phyloP scores from a whole-genome alignment of 2,888 invertebrate species.

The Zele albiditarsus region DNA sequence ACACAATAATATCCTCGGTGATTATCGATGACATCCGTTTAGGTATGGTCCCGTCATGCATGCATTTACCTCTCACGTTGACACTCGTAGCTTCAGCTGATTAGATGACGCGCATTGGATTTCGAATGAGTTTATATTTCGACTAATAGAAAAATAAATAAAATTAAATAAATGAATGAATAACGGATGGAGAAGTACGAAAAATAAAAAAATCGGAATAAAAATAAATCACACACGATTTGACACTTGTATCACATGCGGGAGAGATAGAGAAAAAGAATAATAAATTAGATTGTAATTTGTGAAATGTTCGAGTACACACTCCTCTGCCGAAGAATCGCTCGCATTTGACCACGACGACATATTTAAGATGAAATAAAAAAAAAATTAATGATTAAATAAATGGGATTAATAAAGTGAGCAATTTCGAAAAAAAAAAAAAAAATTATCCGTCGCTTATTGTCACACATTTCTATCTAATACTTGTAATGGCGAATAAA shows the following conservation, averaged over 20 bases:
- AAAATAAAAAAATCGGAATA: not conserved
- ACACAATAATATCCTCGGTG: constrained; percentile 46
- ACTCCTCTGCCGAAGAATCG: constrained; percentile 35
- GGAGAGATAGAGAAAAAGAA: constrained; percentile 35
- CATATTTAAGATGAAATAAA: not conserved
- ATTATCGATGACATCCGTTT: constrained; percentile 49
- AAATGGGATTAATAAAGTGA: not conserved
- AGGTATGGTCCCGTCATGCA: constrained; percentile 41
- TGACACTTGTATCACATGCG: not conserved
- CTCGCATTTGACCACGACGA: constrained; percentile 41
- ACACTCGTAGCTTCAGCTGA: constrained; percentile 39
- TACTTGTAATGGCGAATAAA: constrained; percentile 34
- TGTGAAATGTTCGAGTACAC: constrained; percentile 25
- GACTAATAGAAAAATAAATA: constrained; percentile 11
- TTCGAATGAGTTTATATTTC: constrained; percentile 32
- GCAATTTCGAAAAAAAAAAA: not conserved
- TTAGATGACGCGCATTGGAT: constrained; percentile 23
- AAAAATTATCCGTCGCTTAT: constrained; percentile 38
- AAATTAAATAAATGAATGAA: constrained; percentile 5
- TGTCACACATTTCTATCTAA: constrained; percentile 23
- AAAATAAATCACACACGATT: not conserved
- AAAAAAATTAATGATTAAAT: not conserved
- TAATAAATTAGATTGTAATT: not conserved
- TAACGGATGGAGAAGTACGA: not conserved
- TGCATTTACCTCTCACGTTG: constrained; percentile 37